Evolutionary conservation across 1,140 invertebrate genomes (phyloP).

Genomic region (Drosophila saltans): DNA sequence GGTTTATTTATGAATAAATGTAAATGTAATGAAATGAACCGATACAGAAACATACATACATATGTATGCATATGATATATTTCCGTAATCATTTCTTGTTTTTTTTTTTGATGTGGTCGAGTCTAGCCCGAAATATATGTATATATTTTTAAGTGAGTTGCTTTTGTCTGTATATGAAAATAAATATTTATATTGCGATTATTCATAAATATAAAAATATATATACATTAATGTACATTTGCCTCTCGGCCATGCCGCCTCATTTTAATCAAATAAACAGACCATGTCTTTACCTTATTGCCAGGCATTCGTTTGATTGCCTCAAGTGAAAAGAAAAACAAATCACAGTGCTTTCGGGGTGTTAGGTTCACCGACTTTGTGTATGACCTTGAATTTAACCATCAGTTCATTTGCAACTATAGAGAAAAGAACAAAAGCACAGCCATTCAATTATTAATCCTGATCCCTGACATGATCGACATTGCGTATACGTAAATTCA

Average conservation of each 20-base stretch:
- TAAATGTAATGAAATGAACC: conserved; percentile 14
- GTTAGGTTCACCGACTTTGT: conserved; percentile 1
- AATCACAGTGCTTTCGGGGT: background rate
- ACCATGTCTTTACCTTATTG: conserved; percentile 14
- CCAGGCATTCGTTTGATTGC: background rate
- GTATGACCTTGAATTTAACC: background rate
- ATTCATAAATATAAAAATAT: conserved; percentile 34
- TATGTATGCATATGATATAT: conserved; percentile 24
- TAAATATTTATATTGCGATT: conserved; percentile 63
- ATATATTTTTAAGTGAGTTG: conserved; percentile 22
- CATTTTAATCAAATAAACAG: conserved; percentile 29
- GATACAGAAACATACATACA: conserved; percentile 33
- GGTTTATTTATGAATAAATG: conserved; percentile 63
- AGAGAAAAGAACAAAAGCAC: too few species aligned
- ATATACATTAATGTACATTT: conserved; percentile 32
- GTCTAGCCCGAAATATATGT: conserved; percentile 47
- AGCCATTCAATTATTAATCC: too few species aligned
- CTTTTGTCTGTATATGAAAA: conserved; percentile 9
- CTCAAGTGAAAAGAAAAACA: background rate
- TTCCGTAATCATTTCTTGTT: background rate
- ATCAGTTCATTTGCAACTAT: too few species aligned
- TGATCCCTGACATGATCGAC: too few species aligned
- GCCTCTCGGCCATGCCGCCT: conserved; percentile 33
- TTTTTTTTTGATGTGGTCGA: conserved; percentile 35
- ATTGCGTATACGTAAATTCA: too few species aligned